phyloP scores from a whole-genome alignment of 35 echinoderm and acorn worm species.

The Heliocidaris erythrogramma region DNA sequence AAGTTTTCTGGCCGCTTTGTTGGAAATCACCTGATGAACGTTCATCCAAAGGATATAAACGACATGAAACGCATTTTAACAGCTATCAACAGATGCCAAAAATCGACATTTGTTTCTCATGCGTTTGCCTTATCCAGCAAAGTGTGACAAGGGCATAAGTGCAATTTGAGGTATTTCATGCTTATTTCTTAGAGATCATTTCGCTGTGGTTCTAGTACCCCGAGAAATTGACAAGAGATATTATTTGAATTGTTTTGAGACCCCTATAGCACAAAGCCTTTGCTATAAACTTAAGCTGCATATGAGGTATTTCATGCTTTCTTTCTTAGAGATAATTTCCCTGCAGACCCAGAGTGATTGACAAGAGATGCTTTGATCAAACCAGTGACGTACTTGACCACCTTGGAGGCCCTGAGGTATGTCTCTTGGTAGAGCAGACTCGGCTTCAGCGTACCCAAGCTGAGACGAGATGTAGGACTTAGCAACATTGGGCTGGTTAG shows the following conservation, averaged over 20 bases:
- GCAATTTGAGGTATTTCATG: constrained; percentile 15
- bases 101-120: too few relatives aligned
- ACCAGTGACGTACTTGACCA: constrained; percentile 76
- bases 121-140: too few relatives aligned
- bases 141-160: too few relatives aligned
- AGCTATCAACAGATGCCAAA: too few relatives aligned
- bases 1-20: too few relatives aligned
- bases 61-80: too few relatives aligned
- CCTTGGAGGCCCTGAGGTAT: constrained; percentile 71
- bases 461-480: constrained; percentile 29
- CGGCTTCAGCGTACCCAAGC: constrained; percentile 64
- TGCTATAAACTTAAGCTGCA: neutral
- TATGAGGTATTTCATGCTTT: neutral
- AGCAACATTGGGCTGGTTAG: constrained; percentile 24
- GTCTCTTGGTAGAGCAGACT: constrained; percentile 69
- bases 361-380: neutral
- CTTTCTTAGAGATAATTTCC: neutral
- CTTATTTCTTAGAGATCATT: neutral
- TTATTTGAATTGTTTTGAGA: too few relatives aligned
- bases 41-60: too few relatives aligned
- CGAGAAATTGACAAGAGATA: neutral
- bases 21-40: too few relatives aligned
- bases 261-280: too few relatives aligned
- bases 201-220: neutral
- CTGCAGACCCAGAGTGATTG: neutral